Percentiles rank a stretch among this genome's conserved stretches.
These are phyloP conservation scores for Drosophila multiciliata DNA, from an alignment of 2,888 invertebrate species.

Conservation along the genomic window DNA sequence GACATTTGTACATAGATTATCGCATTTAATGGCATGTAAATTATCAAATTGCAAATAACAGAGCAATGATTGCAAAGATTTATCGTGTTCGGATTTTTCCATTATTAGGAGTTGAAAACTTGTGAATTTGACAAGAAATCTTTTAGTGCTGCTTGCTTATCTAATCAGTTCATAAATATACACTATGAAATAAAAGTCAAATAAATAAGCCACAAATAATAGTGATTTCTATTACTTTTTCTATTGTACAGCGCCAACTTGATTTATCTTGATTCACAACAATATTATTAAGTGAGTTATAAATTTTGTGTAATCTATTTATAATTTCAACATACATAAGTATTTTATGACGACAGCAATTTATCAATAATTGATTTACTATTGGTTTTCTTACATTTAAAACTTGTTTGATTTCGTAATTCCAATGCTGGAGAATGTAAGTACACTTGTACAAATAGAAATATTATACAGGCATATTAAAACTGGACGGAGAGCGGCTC, in stretches of 20 bases:
- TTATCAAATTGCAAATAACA: conserved; percentile 15
- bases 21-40: conserved; percentile 25
- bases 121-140: conserved; percentile 2
- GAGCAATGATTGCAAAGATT: neutral
- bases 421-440: neutral
- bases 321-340: neutral
- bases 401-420: neutral
- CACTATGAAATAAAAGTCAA: neutral
- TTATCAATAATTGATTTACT: conserved; percentile 11
- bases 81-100: neutral
- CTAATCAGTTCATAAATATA: conserved; percentile 24
- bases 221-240: conserved; percentile 21
- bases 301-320: neutral
- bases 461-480: neutral
- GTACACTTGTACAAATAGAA: neutral
- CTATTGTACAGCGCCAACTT: neutral
- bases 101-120: neutral
- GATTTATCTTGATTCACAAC: conserved; percentile 1
- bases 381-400: neutral
- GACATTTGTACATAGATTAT: conserved; percentile 24
- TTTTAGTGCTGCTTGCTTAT: conserved; percentile 16
- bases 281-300: conserved; percentile 9
- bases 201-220: conserved; percentile 1
- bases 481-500: too few relatives aligned
- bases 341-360: neutral